Evolutionary conservation across 2,797 vertebrate genomes (phyloP).

Genomic region (Pristis pectinata): DNA sequence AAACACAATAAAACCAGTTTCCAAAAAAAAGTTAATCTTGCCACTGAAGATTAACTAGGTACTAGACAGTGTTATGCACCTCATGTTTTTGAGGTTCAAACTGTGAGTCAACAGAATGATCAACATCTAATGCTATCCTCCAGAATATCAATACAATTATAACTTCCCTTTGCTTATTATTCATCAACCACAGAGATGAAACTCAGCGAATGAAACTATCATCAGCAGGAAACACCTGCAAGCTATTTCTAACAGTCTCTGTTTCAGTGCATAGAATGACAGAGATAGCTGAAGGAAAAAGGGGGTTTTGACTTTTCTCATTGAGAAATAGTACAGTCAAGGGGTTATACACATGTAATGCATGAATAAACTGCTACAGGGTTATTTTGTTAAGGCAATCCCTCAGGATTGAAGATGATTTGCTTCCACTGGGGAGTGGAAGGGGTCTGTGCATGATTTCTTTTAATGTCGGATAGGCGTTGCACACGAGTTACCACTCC

Average conservation of each 20-base stretch:
- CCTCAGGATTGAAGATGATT: no score
- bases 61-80: background rate
- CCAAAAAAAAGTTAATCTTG: background rate
- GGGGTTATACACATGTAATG: no score
- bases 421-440: no score
- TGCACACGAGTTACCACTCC: no score
- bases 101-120: background rate
- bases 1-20: background rate
- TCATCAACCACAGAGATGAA: background rate
- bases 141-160: background rate
- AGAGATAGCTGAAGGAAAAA: background rate
- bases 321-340: no score
- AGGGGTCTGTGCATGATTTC: no score
- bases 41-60: background rate
- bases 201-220: background rate
- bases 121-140: background rate
- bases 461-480: no score
- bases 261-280: no score
- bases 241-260: background rate
- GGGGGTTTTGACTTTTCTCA: background rate
- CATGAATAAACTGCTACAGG: no score
- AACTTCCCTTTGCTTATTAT: background rate
- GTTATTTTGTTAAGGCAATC: no score
- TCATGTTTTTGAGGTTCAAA: background rate
- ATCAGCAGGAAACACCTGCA: slow-evolving; percentile 30